Evolutionary conservation across 2,888 invertebrate species (phyloP).

Genomic region (Neoitamus cyanurus): DNA sequence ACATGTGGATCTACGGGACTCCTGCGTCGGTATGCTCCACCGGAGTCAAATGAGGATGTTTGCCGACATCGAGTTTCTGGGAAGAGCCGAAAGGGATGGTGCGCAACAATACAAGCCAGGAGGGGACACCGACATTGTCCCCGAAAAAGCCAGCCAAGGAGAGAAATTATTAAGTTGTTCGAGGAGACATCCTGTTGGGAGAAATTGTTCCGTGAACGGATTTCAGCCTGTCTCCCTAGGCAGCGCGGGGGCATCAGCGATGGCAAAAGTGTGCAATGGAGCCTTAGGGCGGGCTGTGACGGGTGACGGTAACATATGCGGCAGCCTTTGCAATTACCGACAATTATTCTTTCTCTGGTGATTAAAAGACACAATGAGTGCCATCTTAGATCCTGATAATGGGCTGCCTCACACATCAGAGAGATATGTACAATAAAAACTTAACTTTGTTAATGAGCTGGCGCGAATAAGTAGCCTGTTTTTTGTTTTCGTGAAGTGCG

Average conservation of each 20-base stretch:
- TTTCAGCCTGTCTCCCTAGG: conserved; percentile 24
- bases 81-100: not conserved
- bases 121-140: conserved; percentile 1
- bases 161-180: conserved; percentile 44
- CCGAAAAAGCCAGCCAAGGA: conserved; percentile 28
- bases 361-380: conserved; percentile 22
- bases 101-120: not conserved
- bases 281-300: not conserved
- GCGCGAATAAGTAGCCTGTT: not conserved
- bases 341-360: conserved; percentile 25
- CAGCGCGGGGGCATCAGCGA: not conserved
- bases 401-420: not conserved
- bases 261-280: not conserved
- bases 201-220: conserved; percentile 42
- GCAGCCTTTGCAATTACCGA: conserved; percentile 20
- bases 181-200: conserved; percentile 41
- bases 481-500: not conserved
- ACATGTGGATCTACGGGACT: conserved; percentile 31
- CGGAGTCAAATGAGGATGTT: conserved; percentile 42
- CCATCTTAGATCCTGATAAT: not conserved
- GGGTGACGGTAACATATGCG: conserved; percentile 29
- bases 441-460: not conserved
- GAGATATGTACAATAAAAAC: not conserved
- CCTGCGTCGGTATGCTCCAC: conserved; percentile 9
- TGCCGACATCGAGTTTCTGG: conserved; percentile 34